Evolutionary conservation across 2,888 invertebrate species (phyloP), one percentile per base, ranked within the genome.

Genomic region (Ochropleura plecta): DNA sequence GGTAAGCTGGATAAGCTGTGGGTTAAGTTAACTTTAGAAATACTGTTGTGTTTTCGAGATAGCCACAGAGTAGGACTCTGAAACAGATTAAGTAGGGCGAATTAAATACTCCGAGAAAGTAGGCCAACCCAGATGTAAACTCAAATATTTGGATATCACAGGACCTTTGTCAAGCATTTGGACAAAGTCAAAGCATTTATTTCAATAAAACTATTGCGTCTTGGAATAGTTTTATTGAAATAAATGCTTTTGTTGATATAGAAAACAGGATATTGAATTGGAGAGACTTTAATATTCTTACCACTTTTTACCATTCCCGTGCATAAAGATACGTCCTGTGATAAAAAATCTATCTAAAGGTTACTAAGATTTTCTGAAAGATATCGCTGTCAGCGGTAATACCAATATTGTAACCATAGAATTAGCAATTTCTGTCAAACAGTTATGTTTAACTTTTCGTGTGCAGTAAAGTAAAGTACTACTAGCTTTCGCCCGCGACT

Each of bases 1-100:
- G 57, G 14, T 78, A 78, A 78, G 74, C 62, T 66, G 20, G 20
- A 20, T 57, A 10, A 72, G 30, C 42, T 68, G 42, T 20, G 57
- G 40, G 30, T 57, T 48, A 30, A 62, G 30, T 46, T 48, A 48
- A 20, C 9, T 20, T 14, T 16, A 51, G 20, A 53, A 67, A 73
- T 53, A 64, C n/a, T 68, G 9, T 63, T 48, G 46, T 64, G 8
- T 55, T 48, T 76, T 68, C 49, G 14, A 64, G 49, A 66, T 62
- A 71, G 30, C 51, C 51, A 30, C 51, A 16, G 69, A 44, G 44
- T 57, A 30, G 63, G 18, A 63, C 18, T 14, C 14, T 20, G 18
- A 20, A 55, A 68, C 16, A 40, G 51, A 42, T 57, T 51, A 18
- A 44, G n/a, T 42, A 49, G 5, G 3, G n/a, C 6, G n/a, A 55